Base-by-base conservation (phyloP, 2,113 vertebrate genomes). In the Amphiprion ocellaris region DNA sequence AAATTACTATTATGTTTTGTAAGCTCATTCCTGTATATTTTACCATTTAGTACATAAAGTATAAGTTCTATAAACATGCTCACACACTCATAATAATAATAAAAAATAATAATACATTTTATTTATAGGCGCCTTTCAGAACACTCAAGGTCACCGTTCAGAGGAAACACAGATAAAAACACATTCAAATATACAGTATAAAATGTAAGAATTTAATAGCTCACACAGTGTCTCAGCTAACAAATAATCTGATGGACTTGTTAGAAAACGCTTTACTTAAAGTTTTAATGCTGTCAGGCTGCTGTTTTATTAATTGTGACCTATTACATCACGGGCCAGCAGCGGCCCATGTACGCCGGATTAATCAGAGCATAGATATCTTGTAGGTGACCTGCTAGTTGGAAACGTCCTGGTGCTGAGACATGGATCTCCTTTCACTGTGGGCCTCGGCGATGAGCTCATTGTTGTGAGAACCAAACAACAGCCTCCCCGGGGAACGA, bases 391-490 rank as follows among this genome's bases (percentile, higher is more conserved):
- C 55, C 17, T 21, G 55, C 74, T 50, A 53, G 24, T 61, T 41
- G 68, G 47, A 81, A 77, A 74, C 9, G 66, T 39, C 71, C 60
- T 19, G 1, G 56, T 28, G 71, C 67, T 30, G 74, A 60, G 64
- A 7, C 3, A 47, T 84, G 44, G 88, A 82, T 91, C 73, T 15
- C 23, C 76, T 92, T 87, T 82, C 86, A 81, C 52, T 19, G 2
- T 44, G 69, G 66, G 67, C 69, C 84, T 88, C 59, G 24, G 81
- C 26, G 74, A 92, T 95, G 94, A 95, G 89, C 90, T 94, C 92
- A 95, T 92, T 93, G 92, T 92, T 92, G 91, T 92, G 91, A 87
- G 69, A 89, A 86, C 78, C 82, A 81, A 92, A 91, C 87, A 92
- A 79, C 75, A 80, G 67, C 63, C 79, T 89, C 83, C 69, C 85